These are phyloP conservation scores for Spisula subtruncata DNA, from an alignment of 2,888 invertebrate species.

Conservation along the genomic window DNA sequence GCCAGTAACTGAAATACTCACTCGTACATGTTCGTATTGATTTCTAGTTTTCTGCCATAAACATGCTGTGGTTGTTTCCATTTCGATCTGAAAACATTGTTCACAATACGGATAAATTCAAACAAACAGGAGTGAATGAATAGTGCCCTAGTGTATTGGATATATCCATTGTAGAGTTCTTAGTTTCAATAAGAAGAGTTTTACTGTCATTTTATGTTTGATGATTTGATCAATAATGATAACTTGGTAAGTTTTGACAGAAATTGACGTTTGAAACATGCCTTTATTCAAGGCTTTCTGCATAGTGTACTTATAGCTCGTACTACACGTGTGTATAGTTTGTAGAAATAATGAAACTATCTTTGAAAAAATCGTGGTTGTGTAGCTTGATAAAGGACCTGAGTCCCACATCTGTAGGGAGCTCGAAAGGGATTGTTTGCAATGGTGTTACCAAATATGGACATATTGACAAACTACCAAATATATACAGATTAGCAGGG, in stretches of 20 bases:
- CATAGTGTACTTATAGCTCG: background rate
- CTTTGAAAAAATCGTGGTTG: conserved; percentile 67
- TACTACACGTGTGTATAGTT: background rate
- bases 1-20: background rate
- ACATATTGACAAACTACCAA: conserved; percentile 49
- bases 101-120: background rate
- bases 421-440: conserved; percentile 45
- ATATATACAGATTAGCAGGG: conserved; percentile 52
- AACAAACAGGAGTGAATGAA: conserved; percentile 9
- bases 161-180: background rate
- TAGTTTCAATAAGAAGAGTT: background rate
- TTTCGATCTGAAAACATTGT: background rate
- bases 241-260: background rate
- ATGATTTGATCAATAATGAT: background rate
- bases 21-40: background rate
- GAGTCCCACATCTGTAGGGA: conserved; percentile 61
- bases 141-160: background rate
- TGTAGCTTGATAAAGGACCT: conserved; percentile 61
- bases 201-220: background rate
- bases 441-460: conserved; percentile 54
- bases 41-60: conserved; percentile 22
- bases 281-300: background rate
- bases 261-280: background rate
- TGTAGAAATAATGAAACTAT: conserved; percentile 56
- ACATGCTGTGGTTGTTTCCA: conserved; percentile 16